Base-by-base conservation (phyloP, 2,888 invertebrate genomes). In the Drosophila affinis region DNA sequence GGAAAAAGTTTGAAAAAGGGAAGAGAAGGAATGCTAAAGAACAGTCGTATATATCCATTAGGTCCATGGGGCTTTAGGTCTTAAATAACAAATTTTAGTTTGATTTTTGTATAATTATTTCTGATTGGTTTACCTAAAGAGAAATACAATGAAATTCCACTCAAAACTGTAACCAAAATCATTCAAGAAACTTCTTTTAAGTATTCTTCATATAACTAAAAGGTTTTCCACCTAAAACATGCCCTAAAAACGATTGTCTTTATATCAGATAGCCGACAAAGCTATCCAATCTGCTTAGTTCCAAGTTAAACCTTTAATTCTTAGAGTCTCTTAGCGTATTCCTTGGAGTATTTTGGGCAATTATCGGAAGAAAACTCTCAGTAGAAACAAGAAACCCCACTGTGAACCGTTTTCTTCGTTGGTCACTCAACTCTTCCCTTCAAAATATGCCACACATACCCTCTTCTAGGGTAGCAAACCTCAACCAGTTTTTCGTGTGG, bases 181-280 rank as follows among this genome's bases (percentile, higher is more conserved):
- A 90, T 90, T 34, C 2, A 12, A 34, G 3, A 12, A 34, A 14
- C 12, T 39, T 5, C 12, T 14, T 2, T 39, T 0, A 39, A 39
- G 14, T 14, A 12, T 34, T 4, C 14, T 5, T 34, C 14, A 14
- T 5, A 14, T 14, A 14, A 14, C 6, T 6, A 4, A 39, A 3
- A 3, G 21, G 21, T 21, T 21, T 21, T 21, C 3, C 21, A 21
- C 21, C 4, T 10, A 32, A 32, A 32, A 32, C 10, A 3, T 10
- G 12, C 12, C 12, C 12, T 34, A 12, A 12, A 39, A 39, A n/a
- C 3, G 2, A 7, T 39, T 1, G 0, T 39, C 14, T n/a, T 3
- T n/a, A 14, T 5, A 0, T 2, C 0, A 2, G 6, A 39, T 6
- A 14, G 6, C 6, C 6, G 0, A 6, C 2, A 39, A 39, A 2